phyloP scores from a whole-genome alignment of 2,888 invertebrate species.

The Cordylochernes scorpioides region DNA sequence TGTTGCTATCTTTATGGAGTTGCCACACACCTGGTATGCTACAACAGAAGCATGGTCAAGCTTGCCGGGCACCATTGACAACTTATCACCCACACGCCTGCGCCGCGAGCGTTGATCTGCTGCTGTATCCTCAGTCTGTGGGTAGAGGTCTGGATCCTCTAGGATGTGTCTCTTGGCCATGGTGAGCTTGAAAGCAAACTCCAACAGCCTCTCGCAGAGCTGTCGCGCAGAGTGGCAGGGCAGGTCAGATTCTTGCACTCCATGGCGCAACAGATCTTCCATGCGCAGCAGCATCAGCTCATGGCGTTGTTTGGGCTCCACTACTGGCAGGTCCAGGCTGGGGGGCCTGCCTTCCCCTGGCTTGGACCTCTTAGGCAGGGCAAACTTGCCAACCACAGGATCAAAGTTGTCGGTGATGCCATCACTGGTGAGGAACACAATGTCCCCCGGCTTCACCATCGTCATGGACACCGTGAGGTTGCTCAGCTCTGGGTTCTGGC shows the following conservation, averaged over 20 bases:
- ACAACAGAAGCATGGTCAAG: conserved; percentile 62
- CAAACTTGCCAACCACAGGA: conserved; percentile 66
- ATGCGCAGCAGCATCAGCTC: conserved; percentile 42
- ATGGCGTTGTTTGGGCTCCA: conserved; percentile 45
- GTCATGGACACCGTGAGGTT: conserved; percentile 62
- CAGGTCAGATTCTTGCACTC: conserved; percentile 29
- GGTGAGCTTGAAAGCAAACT: conserved; percentile 49
- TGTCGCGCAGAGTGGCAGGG: conserved; percentile 32
- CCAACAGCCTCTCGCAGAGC: conserved; percentile 41
- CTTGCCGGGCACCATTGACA: conserved; percentile 53
- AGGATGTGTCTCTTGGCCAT: conserved; percentile 51
- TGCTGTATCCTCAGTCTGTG: conserved; percentile 17
- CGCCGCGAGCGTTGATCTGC: conserved; percentile 30
- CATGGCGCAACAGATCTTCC: conserved; percentile 42
- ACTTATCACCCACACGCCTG: conserved; percentile 40
- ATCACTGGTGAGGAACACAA: conserved; percentile 63
- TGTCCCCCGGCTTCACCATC: conserved; percentile 45
- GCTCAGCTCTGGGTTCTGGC: conserved; percentile 51
- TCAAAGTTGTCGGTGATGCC: conserved; percentile 73
- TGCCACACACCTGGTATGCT: conserved; percentile 36
- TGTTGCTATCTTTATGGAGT: not conserved
- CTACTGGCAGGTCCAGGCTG: conserved; percentile 28
- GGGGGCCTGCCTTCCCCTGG: conserved; percentile 2
- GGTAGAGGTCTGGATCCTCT: conserved; percentile 50
- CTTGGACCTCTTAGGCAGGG: conserved; percentile 22